A percentile compares a stretch with the other conserved stretches of the same genome.
phyloP scores from a whole-genome alignment of 2,797 vertebrate genomes.

The Siniperca obscura region DNA sequence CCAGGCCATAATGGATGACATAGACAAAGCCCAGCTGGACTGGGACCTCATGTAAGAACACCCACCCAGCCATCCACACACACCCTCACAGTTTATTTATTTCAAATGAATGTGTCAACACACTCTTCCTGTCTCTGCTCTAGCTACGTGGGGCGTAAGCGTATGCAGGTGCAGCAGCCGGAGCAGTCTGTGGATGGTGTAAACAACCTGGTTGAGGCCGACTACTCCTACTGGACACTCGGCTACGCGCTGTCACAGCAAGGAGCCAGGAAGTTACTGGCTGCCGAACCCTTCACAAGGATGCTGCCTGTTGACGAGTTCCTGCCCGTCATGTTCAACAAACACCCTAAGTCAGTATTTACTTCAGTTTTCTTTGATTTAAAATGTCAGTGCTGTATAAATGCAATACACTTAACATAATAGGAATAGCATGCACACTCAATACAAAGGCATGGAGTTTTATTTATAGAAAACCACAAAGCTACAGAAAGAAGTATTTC shows the following conservation, averaged over 20 bases:
- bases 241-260: slow-evolving; percentile 84
- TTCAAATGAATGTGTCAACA: neutral
- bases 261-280: slow-evolving; percentile 84
- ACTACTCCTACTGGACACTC: slow-evolving; percentile 89
- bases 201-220: slow-evolving; percentile 86
- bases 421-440: neutral
- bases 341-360: slow-evolving; percentile 86
- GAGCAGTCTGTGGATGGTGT: slow-evolving; percentile 83
- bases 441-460: neutral
- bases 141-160: slow-evolving; percentile 87
- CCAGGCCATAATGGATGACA: slow-evolving; percentile 90
- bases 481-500: slow-evolving; percentile 8
- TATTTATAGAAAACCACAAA: slow-evolving; percentile 31
- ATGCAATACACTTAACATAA: neutral
- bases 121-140: neutral
- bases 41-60: slow-evolving; percentile 97
- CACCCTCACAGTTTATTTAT: neutral
- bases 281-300: slow-evolving; percentile 76
- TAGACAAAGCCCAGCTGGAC: slow-evolving; percentile 88
- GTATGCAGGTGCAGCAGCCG: slow-evolving; percentile 87
- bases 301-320: slow-evolving; percentile 89
- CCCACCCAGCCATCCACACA: neutral
- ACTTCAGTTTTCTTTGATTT: neutral
- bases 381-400: slow-evolving; percentile 8
- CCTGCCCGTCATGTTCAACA: slow-evolving; percentile 88